These are phyloP conservation scores for Coregonus sp. DNA, from an alignment of 2,797 vertebrate genomes.

Conservation along the genomic window DNA sequence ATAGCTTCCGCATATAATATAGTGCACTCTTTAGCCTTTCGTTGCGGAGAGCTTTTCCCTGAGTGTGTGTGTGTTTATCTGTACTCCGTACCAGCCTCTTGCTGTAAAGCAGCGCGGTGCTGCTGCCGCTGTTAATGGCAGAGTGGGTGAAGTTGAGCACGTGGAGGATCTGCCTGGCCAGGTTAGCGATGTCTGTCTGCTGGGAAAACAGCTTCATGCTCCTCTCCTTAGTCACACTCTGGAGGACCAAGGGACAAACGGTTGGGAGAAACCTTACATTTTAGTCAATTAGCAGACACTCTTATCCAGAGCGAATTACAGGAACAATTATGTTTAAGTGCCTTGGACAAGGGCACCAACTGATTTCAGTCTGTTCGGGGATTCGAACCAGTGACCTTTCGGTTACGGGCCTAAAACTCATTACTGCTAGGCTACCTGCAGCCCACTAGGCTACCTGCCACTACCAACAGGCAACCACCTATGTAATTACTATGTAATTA, in stretches of 20 bases:
- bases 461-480: neutral
- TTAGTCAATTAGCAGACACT: no score
- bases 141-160: constrained; percentile 97
- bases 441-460: no score
- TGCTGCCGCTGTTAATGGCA: constrained; percentile 95
- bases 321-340: no score
- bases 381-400: no score
- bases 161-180: constrained; percentile 94
- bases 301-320: no score
- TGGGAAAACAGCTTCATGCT: constrained; percentile 90
- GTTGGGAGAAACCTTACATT: neutral
- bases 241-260: constrained; percentile 1
- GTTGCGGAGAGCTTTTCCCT: neutral
- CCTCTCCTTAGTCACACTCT: constrained; percentile 96
- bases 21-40: no score
- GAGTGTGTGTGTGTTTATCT: neutral
- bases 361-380: no score
- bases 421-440: no score
- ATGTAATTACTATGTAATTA: neutral
- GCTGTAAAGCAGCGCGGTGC: constrained; percentile 95
- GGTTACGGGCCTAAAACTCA: no score
- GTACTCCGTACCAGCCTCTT: constrained; percentile 89
- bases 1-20: no score
- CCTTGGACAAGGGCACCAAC: no score
- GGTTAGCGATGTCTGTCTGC: constrained; percentile 89